A percentile compares a stretch with the other conserved stretches of the same genome.
phyloP scores from a whole-genome alignment of 2,113 vertebrate genomes.

The Hystrix brachyura region DNA sequence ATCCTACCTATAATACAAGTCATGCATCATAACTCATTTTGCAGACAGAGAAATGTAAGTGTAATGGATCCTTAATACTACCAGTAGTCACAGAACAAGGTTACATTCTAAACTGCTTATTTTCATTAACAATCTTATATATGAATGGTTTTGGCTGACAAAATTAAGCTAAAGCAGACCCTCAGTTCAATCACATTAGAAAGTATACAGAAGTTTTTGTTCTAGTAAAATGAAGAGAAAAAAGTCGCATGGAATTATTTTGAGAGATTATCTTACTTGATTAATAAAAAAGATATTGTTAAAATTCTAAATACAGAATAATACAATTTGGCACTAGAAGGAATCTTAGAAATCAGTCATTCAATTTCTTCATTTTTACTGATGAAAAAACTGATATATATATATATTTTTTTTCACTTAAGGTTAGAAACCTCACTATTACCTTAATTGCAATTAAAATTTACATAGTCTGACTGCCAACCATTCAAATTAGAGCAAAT shows the following conservation, averaged over 20 bases:
- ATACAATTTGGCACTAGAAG: background rate
- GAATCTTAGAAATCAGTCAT: conserved; percentile 7
- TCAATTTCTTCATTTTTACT: background rate
- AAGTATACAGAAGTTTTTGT: background rate
- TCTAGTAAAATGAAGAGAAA: background rate
- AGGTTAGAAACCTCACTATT: background rate
- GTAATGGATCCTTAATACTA: background rate
- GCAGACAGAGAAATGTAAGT: background rate
- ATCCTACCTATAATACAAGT: background rate
- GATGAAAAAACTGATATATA: background rate
- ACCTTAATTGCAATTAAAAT: conserved; percentile 9
- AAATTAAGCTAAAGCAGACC: background rate
- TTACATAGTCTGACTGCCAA: background rate
- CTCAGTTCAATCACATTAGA: background rate
- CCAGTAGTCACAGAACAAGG: background rate
- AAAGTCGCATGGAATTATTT: background rate
- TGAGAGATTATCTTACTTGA: background rate
- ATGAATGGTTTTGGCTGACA: background rate
- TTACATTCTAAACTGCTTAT: background rate
- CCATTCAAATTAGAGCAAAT: background rate
- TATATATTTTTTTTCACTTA: background rate
- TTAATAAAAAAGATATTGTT: background rate
- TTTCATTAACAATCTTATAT: background rate
- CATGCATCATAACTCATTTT: background rate
- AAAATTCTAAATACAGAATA: background rate